These are phyloP conservation scores for Boleophthalmus pectinirostris DNA, from an alignment of 2,113 vertebrate species.

Conservation along the genomic window DNA sequence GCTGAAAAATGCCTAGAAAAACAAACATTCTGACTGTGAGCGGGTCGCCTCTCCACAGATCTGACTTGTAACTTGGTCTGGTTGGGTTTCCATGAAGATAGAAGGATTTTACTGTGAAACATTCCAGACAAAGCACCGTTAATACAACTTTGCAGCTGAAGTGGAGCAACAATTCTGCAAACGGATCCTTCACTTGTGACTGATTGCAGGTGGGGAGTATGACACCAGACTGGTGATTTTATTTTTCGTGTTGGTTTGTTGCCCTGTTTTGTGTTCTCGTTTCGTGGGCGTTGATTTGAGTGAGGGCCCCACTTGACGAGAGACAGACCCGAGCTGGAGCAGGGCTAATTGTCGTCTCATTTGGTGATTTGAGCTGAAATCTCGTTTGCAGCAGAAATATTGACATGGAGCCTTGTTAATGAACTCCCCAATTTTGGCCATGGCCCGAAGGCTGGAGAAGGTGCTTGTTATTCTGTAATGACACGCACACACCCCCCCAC, in stretches of 20 bases:
- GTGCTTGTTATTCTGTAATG: constrained; percentile 44
- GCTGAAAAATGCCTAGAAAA: no score
- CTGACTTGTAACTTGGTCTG: no score
- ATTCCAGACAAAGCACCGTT: no score
- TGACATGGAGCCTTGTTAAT: constrained; percentile 13
- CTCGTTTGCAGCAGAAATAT: constrained; percentile 22
- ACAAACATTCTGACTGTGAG: no score
- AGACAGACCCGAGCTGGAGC: background rate
- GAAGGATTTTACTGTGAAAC: no score
- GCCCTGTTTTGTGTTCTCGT: background rate
- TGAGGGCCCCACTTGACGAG: background rate
- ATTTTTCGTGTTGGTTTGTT: background rate
- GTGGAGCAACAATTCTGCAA: no score
- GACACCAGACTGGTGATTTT: background rate
- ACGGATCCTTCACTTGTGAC: background rate
- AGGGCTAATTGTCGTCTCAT: background rate
- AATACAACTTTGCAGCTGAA: no score
- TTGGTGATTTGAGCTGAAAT: background rate
- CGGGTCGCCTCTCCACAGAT: no score
- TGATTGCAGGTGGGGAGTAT: background rate
- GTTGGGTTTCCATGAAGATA: no score
- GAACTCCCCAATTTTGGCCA: constrained; percentile 16
- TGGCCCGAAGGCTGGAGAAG: constrained; percentile 30
- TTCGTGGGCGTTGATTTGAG: background rate
- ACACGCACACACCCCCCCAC: no score